phyloP scores from a whole-genome alignment of 2,113 vertebrate genomes.

The Chiloscyllium plagiosum region DNA sequence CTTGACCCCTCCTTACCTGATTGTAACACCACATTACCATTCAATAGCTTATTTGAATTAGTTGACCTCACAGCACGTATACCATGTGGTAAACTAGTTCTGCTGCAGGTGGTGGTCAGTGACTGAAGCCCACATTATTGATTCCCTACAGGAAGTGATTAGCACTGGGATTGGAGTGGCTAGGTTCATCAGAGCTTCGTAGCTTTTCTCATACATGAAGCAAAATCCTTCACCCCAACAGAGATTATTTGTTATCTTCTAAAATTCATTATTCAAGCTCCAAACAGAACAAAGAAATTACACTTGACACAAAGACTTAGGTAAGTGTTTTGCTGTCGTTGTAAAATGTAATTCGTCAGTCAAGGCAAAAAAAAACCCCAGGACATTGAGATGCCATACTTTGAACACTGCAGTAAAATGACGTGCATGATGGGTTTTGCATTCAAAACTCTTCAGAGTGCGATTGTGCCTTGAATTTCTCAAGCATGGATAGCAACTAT shows the following conservation, averaged over 20 bases:
- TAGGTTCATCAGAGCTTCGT: not conserved
- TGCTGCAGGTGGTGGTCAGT: not conserved
- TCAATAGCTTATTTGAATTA: not conserved
- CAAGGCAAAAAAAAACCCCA: not conserved
- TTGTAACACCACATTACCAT: not conserved
- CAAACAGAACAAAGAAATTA: not conserved
- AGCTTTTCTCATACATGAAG: not conserved
- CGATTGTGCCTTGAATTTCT: slow-evolving; percentile 33
- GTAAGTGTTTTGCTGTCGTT: not conserved
- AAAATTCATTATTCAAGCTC: not conserved
- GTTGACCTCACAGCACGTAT: not conserved
- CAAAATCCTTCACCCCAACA: not conserved
- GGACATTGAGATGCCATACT: slow-evolving; percentile 19
- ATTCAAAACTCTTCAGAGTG: slow-evolving; percentile 25
- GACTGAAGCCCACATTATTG: not conserved
- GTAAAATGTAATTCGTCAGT: not conserved
- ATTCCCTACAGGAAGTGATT: not conserved
- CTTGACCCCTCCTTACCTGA: too few relatives aligned
- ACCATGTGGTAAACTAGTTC: not conserved
- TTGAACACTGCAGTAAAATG: slow-evolving; percentile 15
- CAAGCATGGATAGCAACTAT: slow-evolving; percentile 11
- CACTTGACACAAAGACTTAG: not conserved
- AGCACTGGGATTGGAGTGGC: too few relatives aligned
- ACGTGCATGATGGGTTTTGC: slow-evolving; percentile 22
- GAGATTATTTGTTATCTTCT: not conserved